phyloP scores from a whole-genome alignment of 2,888 invertebrate genomes.

The Arctia plantaginis region DNA sequence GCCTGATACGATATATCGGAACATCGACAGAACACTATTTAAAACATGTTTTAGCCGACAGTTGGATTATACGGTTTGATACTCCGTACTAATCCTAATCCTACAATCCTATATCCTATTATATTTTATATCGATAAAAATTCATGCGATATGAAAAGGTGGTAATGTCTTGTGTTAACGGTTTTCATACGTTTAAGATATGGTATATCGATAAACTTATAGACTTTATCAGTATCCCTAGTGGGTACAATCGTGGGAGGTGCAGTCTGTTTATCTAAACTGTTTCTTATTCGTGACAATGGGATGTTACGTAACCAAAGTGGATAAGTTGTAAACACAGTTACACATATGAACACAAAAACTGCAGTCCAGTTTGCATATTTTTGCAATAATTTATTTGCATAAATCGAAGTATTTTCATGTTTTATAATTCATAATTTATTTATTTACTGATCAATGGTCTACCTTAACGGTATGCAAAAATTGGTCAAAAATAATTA shows the following conservation, averaged over 20 bases:
- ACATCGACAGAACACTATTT: neutral
- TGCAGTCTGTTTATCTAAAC: constrained; percentile 29
- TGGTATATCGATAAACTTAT: neutral
- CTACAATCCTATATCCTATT: too few relatives aligned
- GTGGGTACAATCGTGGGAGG: constrained; percentile 34
- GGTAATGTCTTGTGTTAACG: too few relatives aligned
- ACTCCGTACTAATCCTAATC: too few relatives aligned
- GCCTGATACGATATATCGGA: neutral
- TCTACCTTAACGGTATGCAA: too few relatives aligned
- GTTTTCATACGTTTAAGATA: neutral
- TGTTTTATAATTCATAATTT: too few relatives aligned
- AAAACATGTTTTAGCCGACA: neutral
- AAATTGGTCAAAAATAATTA: too few relatives aligned
- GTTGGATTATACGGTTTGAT: too few relatives aligned
- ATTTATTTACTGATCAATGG: too few relatives aligned
- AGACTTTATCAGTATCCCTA: neutral
- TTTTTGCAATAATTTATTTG: neutral
- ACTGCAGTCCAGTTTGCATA: neutral
- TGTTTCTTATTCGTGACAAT: constrained; percentile 41
- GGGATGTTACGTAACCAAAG: constrained; percentile 26
- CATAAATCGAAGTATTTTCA: neutral
- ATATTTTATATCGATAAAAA: neutral
- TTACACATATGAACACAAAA: constrained; percentile 7
- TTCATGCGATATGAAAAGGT: too few relatives aligned
- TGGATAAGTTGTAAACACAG: constrained; percentile 11